phyloP scores from a whole-genome alignment of 2,797 vertebrate species.

The Pelodytes ibericus region DNA sequence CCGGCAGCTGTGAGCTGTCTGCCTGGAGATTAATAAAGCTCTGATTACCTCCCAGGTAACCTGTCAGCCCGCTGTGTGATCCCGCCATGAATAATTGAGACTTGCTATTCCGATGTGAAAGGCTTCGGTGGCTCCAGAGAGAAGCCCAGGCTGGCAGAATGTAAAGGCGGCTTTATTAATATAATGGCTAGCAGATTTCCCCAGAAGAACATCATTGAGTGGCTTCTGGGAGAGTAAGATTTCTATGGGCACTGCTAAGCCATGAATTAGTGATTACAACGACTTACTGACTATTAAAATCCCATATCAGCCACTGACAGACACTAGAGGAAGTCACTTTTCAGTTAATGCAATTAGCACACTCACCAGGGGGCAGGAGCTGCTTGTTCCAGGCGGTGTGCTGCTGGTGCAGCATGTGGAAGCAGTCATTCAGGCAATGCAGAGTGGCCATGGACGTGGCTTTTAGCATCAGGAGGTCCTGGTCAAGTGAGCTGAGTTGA shows the following conservation, averaged over 20 bases:
- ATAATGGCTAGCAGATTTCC: no score
- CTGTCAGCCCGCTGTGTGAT: conserved; percentile 74
- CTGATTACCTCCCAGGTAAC: conserved; percentile 79
- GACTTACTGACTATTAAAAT: no score
- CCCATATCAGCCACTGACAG: no score
- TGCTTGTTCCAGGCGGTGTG: conserved; percentile 87
- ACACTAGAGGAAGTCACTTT: no score
- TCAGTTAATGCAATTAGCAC: neutral
- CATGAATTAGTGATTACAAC: no score
- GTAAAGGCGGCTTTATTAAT: no score
- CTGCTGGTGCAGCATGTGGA: conserved; percentile 96
- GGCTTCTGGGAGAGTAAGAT: no score
- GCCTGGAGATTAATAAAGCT: conserved; percentile 69
- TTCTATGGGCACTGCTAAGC: no score
- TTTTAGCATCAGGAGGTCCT: conserved; percentile 96
- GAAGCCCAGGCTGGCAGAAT: no score
- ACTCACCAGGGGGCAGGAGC: conserved; percentile 73
- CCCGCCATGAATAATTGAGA: conserved; percentile 93
- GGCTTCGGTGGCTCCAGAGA: conserved; percentile 59
- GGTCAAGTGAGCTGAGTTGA: conserved; percentile 90
- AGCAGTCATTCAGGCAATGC: conserved; percentile 96
- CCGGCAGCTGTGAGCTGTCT: conserved; percentile 72
- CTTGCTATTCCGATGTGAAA: conserved; percentile 88
- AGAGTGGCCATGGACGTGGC: conserved; percentile 98
- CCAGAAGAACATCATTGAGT: no score